phyloP scores from a whole-genome alignment of 1,140 invertebrate species.

The Drosophila ananassae region DNA sequence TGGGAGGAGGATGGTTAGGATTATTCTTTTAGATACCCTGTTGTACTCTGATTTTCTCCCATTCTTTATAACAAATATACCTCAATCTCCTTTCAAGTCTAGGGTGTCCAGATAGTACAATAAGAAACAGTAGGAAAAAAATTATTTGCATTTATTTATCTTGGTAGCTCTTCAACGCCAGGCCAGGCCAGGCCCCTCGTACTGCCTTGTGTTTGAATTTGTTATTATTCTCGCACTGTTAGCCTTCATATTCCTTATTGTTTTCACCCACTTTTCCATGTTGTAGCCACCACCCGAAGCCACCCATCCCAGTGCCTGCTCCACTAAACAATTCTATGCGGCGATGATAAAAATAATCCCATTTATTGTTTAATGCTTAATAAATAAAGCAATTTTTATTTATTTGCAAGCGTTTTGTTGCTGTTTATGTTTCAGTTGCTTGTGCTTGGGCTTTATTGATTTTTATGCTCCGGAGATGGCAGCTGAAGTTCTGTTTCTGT shows the following conservation, averaged over 20 bases:
- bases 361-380: slow-evolving; percentile 83
- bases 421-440: slow-evolving; percentile 30
- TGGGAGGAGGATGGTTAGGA: not conserved
- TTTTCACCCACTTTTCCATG: not conserved
- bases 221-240: slow-evolving; percentile 40
- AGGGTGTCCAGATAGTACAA: slow-evolving; percentile 17
- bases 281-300: slow-evolving; percentile 1
- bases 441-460: slow-evolving; percentile 43
- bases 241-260: slow-evolving; percentile 24
- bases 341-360: slow-evolving; percentile 77
- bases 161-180: slow-evolving; percentile 28
- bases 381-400: slow-evolving; percentile 83
- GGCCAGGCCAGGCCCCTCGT: not conserved
- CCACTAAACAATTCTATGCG: slow-evolving; percentile 51
- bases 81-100: not conserved
- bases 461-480: slow-evolving; percentile 34
- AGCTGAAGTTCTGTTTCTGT: slow-evolving; percentile 15
- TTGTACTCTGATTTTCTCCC: too few relatives aligned
- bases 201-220: slow-evolving; percentile 30
- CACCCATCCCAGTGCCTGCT: slow-evolving; percentile 2
- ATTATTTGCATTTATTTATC: slow-evolving; percentile 81
- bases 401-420: slow-evolving; percentile 67
- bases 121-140: slow-evolving; percentile 44
- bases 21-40: not conserved
- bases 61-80: not conserved